These are phyloP conservation scores for Hydrophis major DNA, from an alignment of 2,797 vertebrate species.

Conservation along the genomic window DNA sequence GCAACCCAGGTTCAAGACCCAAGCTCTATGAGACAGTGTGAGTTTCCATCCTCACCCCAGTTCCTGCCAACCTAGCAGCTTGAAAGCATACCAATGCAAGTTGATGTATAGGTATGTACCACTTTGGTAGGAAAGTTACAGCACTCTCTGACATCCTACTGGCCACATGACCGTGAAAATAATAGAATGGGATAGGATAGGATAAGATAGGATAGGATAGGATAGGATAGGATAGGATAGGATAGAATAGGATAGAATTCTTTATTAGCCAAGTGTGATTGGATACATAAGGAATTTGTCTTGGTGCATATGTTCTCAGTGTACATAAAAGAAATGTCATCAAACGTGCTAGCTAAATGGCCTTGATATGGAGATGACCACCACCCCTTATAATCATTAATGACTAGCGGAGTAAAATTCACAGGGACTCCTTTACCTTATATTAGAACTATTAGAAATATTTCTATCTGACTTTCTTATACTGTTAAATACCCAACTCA, in stretches of 20 bases:
- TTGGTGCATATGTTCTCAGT: too few relatives aligned
- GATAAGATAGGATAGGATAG: too few relatives aligned
- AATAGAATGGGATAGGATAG: too few relatives aligned
- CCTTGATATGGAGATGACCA: not conserved
- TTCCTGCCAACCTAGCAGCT: not conserved
- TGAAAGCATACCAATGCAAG: not conserved
- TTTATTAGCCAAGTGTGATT: too few relatives aligned
- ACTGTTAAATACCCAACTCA: not conserved
- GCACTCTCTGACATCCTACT: not conserved
- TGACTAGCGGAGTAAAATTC: not conserved
- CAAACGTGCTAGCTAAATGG: not conserved
- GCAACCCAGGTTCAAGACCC: not conserved
- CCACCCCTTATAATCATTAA: not conserved
- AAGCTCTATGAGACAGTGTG: not conserved
- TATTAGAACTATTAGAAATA: slow-evolving; percentile 15
- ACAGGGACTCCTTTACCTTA: not conserved
- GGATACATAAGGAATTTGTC: too few relatives aligned
- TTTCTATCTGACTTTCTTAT: not conserved
- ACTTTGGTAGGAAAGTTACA: not conserved
- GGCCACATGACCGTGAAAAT: not conserved
- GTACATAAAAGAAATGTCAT: not conserved
- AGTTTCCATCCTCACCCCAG: not conserved
- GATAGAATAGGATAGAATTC: too few relatives aligned
- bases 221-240: too few relatives aligned
- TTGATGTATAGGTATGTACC: not conserved